Evolutionary conservation across 1,140 invertebrate genomes (phyloP).

Genomic region (Drosophila sturtevanti): DNA sequence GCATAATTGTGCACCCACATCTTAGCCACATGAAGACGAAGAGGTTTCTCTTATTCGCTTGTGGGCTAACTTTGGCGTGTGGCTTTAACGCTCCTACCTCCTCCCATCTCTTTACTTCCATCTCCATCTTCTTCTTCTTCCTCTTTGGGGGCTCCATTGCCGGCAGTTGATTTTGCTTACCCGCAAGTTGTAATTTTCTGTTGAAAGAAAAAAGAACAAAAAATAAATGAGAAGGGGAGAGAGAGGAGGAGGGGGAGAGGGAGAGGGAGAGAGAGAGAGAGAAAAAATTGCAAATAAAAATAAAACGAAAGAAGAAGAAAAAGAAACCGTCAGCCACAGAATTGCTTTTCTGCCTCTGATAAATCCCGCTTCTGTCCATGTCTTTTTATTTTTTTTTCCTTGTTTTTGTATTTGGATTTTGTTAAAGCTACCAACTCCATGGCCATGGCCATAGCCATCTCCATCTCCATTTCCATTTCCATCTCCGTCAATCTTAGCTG

Average conservation of each 20-base stretch:
- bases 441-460: not conserved
- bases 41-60: constrained; percentile 7
- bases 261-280: constrained; percentile 10
- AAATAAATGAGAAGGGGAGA: too few relatives aligned
- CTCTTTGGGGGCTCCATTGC: constrained; percentile 10
- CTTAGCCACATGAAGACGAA: constrained; percentile 39
- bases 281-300: not conserved
- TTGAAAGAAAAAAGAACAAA: constrained; percentile 25
- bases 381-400: not conserved
- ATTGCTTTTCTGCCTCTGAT: constrained; percentile 73
- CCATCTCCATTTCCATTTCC: not conserved
- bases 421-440: constrained; percentile 13
- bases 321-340: constrained; percentile 70
- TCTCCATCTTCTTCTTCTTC: not conserved
- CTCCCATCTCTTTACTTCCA: not conserved
- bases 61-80: constrained; percentile 64
- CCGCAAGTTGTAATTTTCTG: constrained; percentile 81
- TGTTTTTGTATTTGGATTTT: constrained; percentile 11
- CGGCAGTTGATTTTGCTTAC: constrained; percentile 75
- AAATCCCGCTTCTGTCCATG: constrained; percentile 72
- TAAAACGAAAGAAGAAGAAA: not conserved
- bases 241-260: too few relatives aligned
- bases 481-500: not conserved
- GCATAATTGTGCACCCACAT: constrained; percentile 78
- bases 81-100: constrained; percentile 50